phyloP scores from a whole-genome alignment of 2,797 vertebrate genomes.

The Miichthys miiuy region DNA sequence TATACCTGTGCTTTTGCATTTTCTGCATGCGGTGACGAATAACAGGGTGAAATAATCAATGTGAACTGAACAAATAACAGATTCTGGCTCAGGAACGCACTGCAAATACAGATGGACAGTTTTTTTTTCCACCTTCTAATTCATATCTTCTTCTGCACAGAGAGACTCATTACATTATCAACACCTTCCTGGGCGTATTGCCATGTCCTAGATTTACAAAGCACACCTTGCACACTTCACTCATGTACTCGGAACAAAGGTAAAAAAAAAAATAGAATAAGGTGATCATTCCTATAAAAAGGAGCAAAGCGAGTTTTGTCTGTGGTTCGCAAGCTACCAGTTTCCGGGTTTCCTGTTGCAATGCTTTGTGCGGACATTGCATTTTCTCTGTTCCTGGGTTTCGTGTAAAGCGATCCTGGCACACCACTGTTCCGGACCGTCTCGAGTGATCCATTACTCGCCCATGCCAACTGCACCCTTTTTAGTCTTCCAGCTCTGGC shows the following conservation, averaged over 20 bases:
- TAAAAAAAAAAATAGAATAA: constrained; percentile 26
- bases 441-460: constrained; percentile 75
- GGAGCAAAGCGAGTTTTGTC: constrained; percentile 45
- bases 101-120: constrained; percentile 55
- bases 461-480: constrained; percentile 75
- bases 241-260: constrained; percentile 48
- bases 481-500: constrained; percentile 65
- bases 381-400: constrained; percentile 77
- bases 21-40: constrained; percentile 34
- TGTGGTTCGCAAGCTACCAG: constrained; percentile 60
- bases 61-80: constrained; percentile 42
- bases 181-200: constrained; percentile 60
- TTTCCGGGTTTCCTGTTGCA: constrained; percentile 82
- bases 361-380: constrained; percentile 74
- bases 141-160: constrained; percentile 63
- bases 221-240: constrained; percentile 61
- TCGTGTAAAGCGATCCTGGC: constrained; percentile 82
- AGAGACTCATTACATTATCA: constrained; percentile 71
- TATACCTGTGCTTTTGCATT: constrained; percentile 26
- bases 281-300: constrained; percentile 51
- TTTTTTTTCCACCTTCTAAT: constrained; percentile 45
- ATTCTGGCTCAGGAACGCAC: constrained; percentile 40
- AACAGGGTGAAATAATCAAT: constrained; percentile 39
- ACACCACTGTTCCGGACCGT: constrained; percentile 71
- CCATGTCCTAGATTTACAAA: constrained; percentile 70